Conservation (phyloP, 2,888 invertebrate genomes). For the Erebia ligea region DNA sequence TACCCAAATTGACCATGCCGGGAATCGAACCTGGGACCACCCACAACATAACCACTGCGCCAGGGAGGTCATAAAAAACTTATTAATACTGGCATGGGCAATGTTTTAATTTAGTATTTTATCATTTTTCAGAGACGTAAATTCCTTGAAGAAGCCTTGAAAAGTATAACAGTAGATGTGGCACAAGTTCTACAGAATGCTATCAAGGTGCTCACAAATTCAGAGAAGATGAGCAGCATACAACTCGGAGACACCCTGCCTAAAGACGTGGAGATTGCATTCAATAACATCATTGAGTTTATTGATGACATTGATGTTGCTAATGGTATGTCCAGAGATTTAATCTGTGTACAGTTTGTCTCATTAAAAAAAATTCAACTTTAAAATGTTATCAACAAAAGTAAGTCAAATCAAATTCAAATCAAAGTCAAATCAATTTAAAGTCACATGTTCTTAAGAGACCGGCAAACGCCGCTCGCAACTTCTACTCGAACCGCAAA, state of each 20-base stretch:
- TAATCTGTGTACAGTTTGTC: neutral
- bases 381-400: too few relatives aligned
- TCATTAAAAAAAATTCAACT: too few relatives aligned
- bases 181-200: conserved; percentile 85
- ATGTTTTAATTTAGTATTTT: neutral
- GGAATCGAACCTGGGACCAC: too few relatives aligned
- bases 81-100: too few relatives aligned
- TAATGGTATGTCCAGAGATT: conserved; percentile 18
- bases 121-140: conserved; percentile 80
- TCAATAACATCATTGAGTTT: conserved; percentile 87
- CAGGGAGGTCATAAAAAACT: too few relatives aligned
- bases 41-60: too few relatives aligned
- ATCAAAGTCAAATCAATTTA: too few relatives aligned
- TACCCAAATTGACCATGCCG: too few relatives aligned
- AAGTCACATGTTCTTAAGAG: too few relatives aligned
- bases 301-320: conserved; percentile 87
- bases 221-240: conserved; percentile 69
- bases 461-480: too few relatives aligned
- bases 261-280: conserved; percentile 83
- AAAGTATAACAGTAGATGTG: conserved; percentile 87
- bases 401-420: too few relatives aligned
- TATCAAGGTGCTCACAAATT: conserved; percentile 82
- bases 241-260: conserved; percentile 77
- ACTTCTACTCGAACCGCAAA: too few relatives aligned
- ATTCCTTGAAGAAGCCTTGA: conserved; percentile 89